A percentile compares a stretch with the other conserved stretches of the same genome.
Conservation (phyloP, 2,888 invertebrate species). For the Heliconius sara region DNA sequence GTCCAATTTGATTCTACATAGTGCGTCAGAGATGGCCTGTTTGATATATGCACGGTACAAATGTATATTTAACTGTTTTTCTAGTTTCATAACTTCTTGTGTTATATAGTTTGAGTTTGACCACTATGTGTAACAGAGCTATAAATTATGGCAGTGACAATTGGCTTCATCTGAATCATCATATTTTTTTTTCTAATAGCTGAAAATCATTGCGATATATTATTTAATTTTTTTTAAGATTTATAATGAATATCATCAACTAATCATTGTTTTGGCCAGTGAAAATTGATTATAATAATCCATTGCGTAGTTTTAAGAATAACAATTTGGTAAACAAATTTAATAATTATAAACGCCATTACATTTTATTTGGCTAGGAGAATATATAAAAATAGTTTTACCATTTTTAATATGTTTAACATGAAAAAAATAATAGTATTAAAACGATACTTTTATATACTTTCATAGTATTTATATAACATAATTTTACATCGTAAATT, state of each 20-base stretch:
- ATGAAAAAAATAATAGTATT: not conserved
- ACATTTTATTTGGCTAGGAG: not conserved
- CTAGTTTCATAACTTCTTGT: not conserved
- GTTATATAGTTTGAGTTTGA: too few relatives aligned
- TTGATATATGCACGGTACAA: not conserved
- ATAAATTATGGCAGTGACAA: not conserved
- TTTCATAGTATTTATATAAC: too few relatives aligned
- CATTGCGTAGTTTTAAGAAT: too few relatives aligned
- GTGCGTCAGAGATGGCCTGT: slow-evolving; percentile 17
- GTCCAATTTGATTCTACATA: not conserved
- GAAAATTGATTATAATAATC: not conserved
- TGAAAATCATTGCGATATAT: not conserved
- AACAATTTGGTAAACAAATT: not conserved
- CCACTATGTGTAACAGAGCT: too few relatives aligned
- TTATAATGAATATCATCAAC: too few relatives aligned
- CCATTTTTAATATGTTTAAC: too few relatives aligned
- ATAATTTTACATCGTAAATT: not conserved
- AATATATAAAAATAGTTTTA: not conserved
- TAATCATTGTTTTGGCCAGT: not conserved
- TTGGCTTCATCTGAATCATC: not conserved
- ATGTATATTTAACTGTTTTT: not conserved
- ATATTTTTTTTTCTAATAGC: not conserved
- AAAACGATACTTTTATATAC: not conserved
- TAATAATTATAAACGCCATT: not conserved
- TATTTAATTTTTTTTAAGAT: too few relatives aligned